Evolutionary conservation across 1,140 invertebrate species (phyloP).

Genomic region (Brachystomella parvula): DNA sequence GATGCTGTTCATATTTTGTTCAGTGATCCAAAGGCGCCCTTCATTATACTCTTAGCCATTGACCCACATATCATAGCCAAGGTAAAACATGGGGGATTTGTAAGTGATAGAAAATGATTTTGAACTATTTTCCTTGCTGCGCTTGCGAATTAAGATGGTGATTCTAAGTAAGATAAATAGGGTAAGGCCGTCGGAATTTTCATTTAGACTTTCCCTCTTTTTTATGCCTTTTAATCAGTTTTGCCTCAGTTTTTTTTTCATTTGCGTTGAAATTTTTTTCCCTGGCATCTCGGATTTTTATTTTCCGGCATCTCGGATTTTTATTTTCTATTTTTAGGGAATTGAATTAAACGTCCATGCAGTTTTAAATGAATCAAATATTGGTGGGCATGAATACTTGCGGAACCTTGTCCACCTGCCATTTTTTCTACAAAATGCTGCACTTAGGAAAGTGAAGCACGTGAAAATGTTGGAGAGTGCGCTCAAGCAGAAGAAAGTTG

Average conservation of each 20-base stretch:
- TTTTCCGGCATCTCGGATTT: too few relatives aligned
- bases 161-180: not conserved
- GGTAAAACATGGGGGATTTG: constrained; percentile 46
- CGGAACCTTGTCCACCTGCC: constrained; percentile 95
- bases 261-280: too few relatives aligned
- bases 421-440: constrained; percentile 95
- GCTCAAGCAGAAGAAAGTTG: constrained; percentile 26
- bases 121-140: not conserved
- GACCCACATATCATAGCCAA: constrained; percentile 96
- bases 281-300: too few relatives aligned
- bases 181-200: too few relatives aligned
- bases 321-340: constrained; percentile 52
- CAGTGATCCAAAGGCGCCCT: constrained; percentile 79
- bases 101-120: not conserved
- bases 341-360: constrained; percentile 83
- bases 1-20: constrained; percentile 93
- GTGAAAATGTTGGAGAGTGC: constrained; percentile 37
- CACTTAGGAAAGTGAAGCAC: constrained; percentile 70
- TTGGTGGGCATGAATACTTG: constrained; percentile 70
- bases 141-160: constrained; percentile 14
- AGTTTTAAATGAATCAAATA: constrained; percentile 74
- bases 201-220: not conserved
- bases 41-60: constrained; percentile 86
- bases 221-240: too few relatives aligned
- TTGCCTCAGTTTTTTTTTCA: too few relatives aligned